Evolutionary conservation across 2,113 vertebrate species (phyloP).

Genomic region (Polyodon spathula): DNA sequence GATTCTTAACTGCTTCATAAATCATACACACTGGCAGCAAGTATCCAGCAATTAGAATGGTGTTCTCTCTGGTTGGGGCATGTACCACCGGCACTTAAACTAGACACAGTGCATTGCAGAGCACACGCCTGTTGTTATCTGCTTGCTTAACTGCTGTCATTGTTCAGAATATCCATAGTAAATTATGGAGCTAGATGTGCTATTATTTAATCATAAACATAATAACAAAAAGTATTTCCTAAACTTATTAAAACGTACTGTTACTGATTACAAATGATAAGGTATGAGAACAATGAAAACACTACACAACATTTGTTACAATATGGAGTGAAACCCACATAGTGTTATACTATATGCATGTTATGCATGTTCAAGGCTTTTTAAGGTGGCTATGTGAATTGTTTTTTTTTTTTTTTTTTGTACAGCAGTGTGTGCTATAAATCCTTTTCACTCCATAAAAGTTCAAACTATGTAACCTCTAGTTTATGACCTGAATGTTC

Average conservation of each 20-base stretch:
- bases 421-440: too few species aligned
- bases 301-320: too few species aligned
- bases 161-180: conserved; percentile 9
- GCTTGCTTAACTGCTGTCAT: conserved; percentile 37
- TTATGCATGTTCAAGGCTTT: too few species aligned
- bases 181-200: conserved; percentile 2
- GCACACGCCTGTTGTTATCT: conserved; percentile 26
- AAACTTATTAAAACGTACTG: not conserved
- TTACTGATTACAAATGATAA: not conserved
- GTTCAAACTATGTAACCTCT: too few species aligned
- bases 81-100: conserved; percentile 51
- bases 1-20: conserved; percentile 41
- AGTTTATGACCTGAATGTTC: too few species aligned
- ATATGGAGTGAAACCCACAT: too few species aligned
- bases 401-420: too few species aligned
- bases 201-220: conserved; percentile 11
- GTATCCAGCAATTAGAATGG: conserved; percentile 59
- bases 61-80: conserved; percentile 63
- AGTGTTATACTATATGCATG: too few species aligned
- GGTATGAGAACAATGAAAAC: too few species aligned
- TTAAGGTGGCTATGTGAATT: too few species aligned
- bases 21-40: conserved; percentile 52
- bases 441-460: too few species aligned
- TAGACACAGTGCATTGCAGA: conserved; percentile 49
- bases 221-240: not conserved